These are phyloP conservation scores for Neotoxoptera formosana DNA, from an alignment of 1,140 invertebrate species.

Conservation along the genomic window DNA sequence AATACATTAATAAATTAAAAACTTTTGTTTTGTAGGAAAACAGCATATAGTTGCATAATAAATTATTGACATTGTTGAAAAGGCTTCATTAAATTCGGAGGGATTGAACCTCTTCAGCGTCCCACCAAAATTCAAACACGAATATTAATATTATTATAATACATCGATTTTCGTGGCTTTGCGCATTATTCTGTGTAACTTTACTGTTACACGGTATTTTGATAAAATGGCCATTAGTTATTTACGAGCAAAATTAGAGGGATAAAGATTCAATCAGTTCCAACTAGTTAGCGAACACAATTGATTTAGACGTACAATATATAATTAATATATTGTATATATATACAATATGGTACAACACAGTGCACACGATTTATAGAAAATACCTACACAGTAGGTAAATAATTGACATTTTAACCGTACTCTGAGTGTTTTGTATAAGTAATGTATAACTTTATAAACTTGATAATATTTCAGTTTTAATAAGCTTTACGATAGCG, in stretches of 20 bases:
- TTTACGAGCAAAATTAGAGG: neutral
- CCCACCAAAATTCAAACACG: neutral
- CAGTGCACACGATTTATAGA: neutral
- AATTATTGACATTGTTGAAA: neutral
- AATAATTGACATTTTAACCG: neutral
- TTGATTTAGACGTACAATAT: neutral
- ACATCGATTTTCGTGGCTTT: neutral
- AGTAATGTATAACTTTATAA: constrained; percentile 7
- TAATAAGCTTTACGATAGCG: neutral
- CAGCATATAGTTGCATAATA: neutral
- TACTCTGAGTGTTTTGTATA: neutral
- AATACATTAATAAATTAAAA: neutral
- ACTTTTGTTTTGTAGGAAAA: neutral
- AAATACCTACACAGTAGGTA: neutral
- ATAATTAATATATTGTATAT: too few relatives aligned
- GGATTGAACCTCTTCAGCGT: neutral
- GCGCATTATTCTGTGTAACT: neutral
- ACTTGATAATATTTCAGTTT: neutral
- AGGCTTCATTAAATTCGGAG: neutral
- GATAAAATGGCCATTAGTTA: neutral
- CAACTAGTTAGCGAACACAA: neutral
- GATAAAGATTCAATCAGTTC: neutral
- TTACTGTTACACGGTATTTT: neutral
- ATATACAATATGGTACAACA: neutral
- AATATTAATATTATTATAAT: neutral